Base-by-base conservation (phyloP, 1,140 invertebrate genomes). In the Drosophila sp. region DNA sequence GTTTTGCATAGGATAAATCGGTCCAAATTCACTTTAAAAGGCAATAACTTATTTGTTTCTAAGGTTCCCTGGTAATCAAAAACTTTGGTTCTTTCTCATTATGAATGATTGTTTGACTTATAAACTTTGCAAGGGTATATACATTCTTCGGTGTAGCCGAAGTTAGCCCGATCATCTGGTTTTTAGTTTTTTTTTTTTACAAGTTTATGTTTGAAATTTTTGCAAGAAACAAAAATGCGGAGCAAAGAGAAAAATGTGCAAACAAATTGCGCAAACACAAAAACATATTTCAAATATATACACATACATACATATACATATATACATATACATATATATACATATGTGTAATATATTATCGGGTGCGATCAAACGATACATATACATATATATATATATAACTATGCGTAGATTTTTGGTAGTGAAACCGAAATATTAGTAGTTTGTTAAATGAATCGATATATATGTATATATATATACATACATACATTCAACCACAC, bases 391-490 rank as follows among this genome's bases (percentile, higher is more conserved):
- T 38, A 58, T 58, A 66, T 60, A 60, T 76, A 68, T 57, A 65
- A 76, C 60, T 86, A 85, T 67, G 83, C 79, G 83, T 86, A 86
- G 82, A 79, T 86, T 87, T 86, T 87, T 7, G 83, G 82, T 86
- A 86, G 83, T 79, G 83, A 87, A 86, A 87, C 79, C 79, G 79
- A 79, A 87, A 83, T 33, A 73, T 79, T 87, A 86, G 83, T 86
- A 86, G 83, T 86, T 86, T 86, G 84, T 87, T 87, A 87, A 89
- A 87, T 89, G 79, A 86, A 86, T 89, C 89, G 81, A 86, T 86
- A 87, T 73, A 83, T 64, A 75, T 30, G 70, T 55, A 54, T 54
- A 66, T 27, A 62, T 23, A 56, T 25, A 69, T 17, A 76, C 10
- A 64, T 17, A 76, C 10, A 64, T 25, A 60, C n/a, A 70, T 32